phyloP scores from a whole-genome alignment of 37 sponge, comb jelly and placozoan species.

The Ianthella basta region DNA sequence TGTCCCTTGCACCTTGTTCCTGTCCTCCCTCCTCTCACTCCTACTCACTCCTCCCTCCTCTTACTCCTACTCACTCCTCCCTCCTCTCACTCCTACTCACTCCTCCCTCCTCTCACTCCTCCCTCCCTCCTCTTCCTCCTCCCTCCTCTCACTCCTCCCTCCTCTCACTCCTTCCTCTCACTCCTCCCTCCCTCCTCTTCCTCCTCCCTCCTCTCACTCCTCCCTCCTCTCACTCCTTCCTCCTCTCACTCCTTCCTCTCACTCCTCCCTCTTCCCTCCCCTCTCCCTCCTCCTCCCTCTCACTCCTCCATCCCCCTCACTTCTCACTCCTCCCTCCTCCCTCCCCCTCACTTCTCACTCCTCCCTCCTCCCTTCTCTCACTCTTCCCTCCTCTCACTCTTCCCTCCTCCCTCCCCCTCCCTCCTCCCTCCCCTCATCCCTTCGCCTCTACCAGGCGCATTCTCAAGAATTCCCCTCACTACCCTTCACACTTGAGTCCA shows the following conservation, averaged over 20 bases:
- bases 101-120: background rate
- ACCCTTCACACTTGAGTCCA: constrained; percentile 54
- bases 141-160: background rate
- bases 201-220: no score
- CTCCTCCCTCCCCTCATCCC: no score
- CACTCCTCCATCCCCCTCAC: background rate
- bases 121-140: background rate
- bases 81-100: background rate
- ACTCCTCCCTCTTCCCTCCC: background rate
- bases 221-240: background rate
- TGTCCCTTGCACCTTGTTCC: background rate
- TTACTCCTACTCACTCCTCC: background rate
- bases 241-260: background rate
- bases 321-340: background rate
- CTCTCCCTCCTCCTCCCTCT: background rate
- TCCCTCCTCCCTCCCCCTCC: background rate
- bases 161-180: background rate
- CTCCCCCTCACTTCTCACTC: no score
- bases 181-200: no score
- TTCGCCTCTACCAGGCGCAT: constrained; percentile 92
- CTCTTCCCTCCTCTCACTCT: no score
- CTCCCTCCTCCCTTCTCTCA: no score
- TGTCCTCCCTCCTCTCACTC: background rate
- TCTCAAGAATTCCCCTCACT: constrained; percentile 55
- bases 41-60: background rate